Base-by-base conservation (phyloP, 1,140 invertebrate genomes). In the Panonychus citri region DNA sequence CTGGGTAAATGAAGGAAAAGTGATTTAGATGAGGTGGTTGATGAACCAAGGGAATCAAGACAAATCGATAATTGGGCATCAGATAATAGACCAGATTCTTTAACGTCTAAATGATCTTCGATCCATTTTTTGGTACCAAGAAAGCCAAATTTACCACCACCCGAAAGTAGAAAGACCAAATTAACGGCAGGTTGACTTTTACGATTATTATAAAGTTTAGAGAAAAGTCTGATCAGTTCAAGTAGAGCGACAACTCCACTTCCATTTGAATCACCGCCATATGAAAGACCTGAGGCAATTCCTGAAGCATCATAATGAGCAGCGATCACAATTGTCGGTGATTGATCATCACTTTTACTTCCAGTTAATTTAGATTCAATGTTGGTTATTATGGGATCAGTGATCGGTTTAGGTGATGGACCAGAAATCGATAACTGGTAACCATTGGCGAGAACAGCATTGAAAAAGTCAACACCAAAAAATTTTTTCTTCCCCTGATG, bases 101-200 rank as follows among this genome's bases (percentile, higher is more conserved):
- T 61, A 80, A 77, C 77, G 67, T 93, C 87, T 50, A 87, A 68
- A 65, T 89, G 83, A 68, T 91, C 85, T 68, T 98, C 90, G 12
- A 97, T 74, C 85, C 89, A 96, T 65, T 90, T 88, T 72, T 95
- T 93, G 40, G 85, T 83, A 25, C 90, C 87, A 66, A 90, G 83
- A 66, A 88, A 98, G 72, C 96, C 98, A 21, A 90, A 78, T 70
- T 94, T 88, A 17, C 93, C 93, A 58, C 79, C 85, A 40, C 88
- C 89, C 50, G 88, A 81, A 24, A 94, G 70, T 28, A 95, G 72
- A 68, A 99, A 98, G 13, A 95, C 68, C 13, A 98, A 67, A 66
- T 94, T 88, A 63, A 82, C 82, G 58, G 78, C 81, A 8, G 88
- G 83, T 62, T 85, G 77, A 46, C 83, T 85, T 63, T 79, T 77